Percentiles rank a stretch among this genome's conserved stretches.
phyloP scores from a whole-genome alignment of 2,113 vertebrate species.

The Brienomyrus brachyistius region DNA sequence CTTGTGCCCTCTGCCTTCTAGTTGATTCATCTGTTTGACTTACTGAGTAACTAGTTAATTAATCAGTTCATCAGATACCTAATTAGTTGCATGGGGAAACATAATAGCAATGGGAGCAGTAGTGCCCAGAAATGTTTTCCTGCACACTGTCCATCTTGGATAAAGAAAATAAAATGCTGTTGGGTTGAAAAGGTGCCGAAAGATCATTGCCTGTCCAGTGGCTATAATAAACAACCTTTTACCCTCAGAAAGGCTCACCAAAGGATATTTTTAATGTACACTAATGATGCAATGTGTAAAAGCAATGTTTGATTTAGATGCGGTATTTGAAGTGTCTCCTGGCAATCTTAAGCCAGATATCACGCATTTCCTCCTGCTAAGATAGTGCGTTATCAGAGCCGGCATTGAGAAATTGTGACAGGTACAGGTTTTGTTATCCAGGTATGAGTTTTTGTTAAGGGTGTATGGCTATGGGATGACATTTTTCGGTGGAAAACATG shows the following conservation, averaged over 20 bases:
- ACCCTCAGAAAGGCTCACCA: neutral
- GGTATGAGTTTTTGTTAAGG: neutral
- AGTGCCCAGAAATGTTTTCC: neutral
- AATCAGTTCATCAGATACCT: neutral
- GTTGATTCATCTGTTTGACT: neutral
- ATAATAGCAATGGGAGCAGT: neutral
- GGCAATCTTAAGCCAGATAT: neutral
- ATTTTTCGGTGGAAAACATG: neutral
- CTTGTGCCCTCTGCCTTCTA: neutral
- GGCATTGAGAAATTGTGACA: neutral
- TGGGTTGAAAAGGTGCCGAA: neutral
- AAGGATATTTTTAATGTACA: too few relatives aligned
- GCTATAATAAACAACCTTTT: neutral
- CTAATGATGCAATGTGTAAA: neutral
- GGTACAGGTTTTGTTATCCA: neutral
- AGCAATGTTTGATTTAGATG: neutral
- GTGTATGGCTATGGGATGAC: neutral
- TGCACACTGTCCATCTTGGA: neutral
- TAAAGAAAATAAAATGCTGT: neutral
- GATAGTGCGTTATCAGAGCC: neutral
- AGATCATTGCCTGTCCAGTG: neutral
- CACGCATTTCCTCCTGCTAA: neutral
- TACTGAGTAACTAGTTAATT: neutral
- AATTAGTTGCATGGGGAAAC: neutral
- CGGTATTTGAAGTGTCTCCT: neutral